phyloP scores from a whole-genome alignment of 2,113 vertebrate genomes.

The Vireo altiloquus region DNA sequence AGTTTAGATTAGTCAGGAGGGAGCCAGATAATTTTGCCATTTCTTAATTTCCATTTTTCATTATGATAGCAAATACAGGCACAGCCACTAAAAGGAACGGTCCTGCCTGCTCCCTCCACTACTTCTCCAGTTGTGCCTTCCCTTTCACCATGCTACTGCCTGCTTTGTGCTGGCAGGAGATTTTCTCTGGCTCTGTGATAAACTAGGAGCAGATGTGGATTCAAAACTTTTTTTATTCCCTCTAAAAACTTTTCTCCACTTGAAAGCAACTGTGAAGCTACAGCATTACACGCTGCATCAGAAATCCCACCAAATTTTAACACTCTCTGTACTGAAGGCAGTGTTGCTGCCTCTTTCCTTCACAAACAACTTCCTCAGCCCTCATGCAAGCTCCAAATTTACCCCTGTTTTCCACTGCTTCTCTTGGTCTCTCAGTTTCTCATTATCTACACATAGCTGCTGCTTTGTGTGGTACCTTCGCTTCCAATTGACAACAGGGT shows the following conservation, averaged over 20 bases:
- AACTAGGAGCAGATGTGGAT: not conserved
- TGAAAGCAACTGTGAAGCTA: not conserved
- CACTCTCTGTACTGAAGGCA: not conserved
- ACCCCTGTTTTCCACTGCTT: not conserved
- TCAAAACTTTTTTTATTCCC: not conserved
- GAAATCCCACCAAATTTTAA: slow-evolving; percentile 1
- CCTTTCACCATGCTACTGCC: not conserved
- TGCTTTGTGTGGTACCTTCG: not conserved
- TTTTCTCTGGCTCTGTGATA: not conserved
- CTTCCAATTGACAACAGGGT: not conserved
- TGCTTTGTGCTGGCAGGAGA: not conserved
- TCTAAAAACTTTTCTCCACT: not conserved
- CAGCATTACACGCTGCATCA: not conserved
- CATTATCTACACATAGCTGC: not conserved
- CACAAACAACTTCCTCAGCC: not conserved
- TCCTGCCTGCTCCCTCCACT: not conserved
- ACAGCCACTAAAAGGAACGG: not conserved
- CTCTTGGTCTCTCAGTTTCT: not conserved
- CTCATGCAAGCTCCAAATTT: not conserved
- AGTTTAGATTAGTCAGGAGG: not conserved
- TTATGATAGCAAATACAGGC: not conserved
- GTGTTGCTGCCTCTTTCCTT: not conserved
- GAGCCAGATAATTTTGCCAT: not conserved
- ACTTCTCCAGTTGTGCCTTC: not conserved
- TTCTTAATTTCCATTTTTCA: not conserved